Conservation (phyloP, 2,888 invertebrate genomes). For the Apodemia hepburni region DNA sequence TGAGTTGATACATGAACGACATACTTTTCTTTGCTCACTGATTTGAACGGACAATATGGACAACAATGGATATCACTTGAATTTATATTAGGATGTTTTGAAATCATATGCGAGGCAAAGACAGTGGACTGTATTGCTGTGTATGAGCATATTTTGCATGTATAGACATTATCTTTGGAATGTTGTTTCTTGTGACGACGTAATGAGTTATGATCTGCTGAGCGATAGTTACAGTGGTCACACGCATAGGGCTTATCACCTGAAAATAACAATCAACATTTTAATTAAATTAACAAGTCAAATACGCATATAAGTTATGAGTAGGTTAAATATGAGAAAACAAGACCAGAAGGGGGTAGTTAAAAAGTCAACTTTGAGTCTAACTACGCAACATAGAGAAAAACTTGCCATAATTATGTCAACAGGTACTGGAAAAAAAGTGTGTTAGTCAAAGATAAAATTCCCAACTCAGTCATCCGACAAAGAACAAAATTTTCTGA, state of each 20-base stretch:
- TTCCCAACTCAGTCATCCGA: no score
- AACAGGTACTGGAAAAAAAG: no score
- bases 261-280: constrained; percentile 38
- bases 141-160: constrained; percentile 89
- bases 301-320: no score
- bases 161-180: constrained; percentile 86
- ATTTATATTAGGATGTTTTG: constrained; percentile 87
- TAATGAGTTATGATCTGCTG: constrained; percentile 90
- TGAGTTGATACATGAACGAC: constrained; percentile 76
- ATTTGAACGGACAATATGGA: constrained; percentile 80
- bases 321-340: no score
- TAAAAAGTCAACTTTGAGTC: no score
- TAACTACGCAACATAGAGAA: no score
- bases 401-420: no score
- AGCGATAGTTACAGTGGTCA: constrained; percentile 84
- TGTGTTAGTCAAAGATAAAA: no score
- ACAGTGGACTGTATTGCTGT: constrained; percentile 89
- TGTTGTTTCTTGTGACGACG: constrained; percentile 89
- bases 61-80: constrained; percentile 82
- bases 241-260: constrained; percentile 90
- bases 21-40: constrained; percentile 83
- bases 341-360: no score
- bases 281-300: no score
- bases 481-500: no score
- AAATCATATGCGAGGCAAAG: constrained; percentile 88